Percentiles rank a stretch among this genome's conserved stretches.
phyloP scores from a whole-genome alignment of 2,113 vertebrate species.

The Stigmatopora nigra region DNA sequence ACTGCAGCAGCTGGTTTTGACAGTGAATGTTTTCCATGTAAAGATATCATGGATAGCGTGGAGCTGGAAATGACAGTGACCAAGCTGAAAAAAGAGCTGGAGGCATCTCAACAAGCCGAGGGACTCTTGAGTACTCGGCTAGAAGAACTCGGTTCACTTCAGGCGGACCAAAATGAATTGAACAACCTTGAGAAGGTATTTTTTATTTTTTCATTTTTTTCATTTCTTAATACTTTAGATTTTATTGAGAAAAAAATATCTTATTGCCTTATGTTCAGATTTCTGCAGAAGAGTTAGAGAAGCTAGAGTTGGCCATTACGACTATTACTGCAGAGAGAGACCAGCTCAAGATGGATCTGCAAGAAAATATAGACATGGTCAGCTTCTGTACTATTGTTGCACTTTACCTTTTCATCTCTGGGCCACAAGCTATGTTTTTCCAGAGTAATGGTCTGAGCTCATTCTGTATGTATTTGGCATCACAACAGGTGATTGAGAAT shows the following conservation, averaged over 20 bases:
- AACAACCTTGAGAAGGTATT: constrained; percentile 65
- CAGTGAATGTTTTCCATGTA: constrained; percentile 8
- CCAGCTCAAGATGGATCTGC: constrained; percentile 49
- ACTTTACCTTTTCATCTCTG: neutral
- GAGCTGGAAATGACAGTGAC: constrained; percentile 70
- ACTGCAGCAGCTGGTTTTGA: neutral
- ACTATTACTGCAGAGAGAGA: constrained; percentile 46
- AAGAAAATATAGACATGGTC: constrained; percentile 55
- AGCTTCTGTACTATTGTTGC: neutral
- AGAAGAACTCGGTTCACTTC: constrained; percentile 52
- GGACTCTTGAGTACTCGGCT: constrained; percentile 26
- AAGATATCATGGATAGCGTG: constrained; percentile 62
- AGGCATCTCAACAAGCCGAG: constrained; percentile 54
- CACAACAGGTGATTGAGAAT: too few relatives aligned
- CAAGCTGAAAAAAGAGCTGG: constrained; percentile 69
- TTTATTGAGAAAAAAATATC: constrained; percentile 12
- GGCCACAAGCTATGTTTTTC: too few relatives aligned
- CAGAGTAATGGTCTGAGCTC: too few relatives aligned
- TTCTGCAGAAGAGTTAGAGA: constrained; percentile 26
- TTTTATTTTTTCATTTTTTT: neutral
- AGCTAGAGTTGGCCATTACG: constrained; percentile 2
- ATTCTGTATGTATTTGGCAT: too few relatives aligned
- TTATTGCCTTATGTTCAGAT: neutral
- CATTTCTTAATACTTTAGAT: neutral
- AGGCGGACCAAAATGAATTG: constrained; percentile 53